Evolutionary conservation across 2,888 invertebrate genomes (phyloP).

Genomic region (Thereva unica): DNA sequence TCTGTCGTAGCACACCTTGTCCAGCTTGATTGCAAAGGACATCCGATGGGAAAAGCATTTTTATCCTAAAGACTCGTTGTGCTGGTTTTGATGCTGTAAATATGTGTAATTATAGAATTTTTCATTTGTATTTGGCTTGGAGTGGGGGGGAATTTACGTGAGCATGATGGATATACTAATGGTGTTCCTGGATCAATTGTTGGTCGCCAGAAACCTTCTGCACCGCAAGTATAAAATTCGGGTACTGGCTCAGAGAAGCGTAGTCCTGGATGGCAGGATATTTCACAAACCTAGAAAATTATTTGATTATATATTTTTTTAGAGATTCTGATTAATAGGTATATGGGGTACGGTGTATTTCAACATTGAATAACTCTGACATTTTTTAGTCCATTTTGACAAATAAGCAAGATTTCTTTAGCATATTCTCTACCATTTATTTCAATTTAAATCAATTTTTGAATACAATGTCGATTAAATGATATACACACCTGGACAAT

Average conservation of each 20-base stretch:
- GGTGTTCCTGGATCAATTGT: constrained; percentile 78
- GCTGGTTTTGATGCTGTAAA: constrained; percentile 78
- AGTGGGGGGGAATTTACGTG: constrained; percentile 63
- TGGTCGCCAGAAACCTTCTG: constrained; percentile 97
- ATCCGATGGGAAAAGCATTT: constrained; percentile 95
- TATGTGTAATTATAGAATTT: background rate
- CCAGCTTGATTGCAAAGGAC: constrained; percentile 95
- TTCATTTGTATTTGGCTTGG: background rate
- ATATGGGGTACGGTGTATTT: background rate
- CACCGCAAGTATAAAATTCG: constrained; percentile 96
- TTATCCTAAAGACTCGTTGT: constrained; percentile 91
- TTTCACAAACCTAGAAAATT: constrained; percentile 75
- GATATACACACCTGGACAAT: too few relatives aligned
- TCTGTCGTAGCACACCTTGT: constrained; percentile 86
- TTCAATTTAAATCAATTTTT: too few relatives aligned
- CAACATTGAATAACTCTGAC: too few relatives aligned
- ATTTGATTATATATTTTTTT: too few relatives aligned
- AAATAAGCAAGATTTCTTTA: too few relatives aligned
- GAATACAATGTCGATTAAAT: too few relatives aligned
- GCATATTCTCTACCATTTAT: too few relatives aligned
- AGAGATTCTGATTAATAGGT: background rate
- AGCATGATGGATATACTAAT: constrained; percentile 88
- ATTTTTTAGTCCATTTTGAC: too few relatives aligned
- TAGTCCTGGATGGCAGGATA: constrained; percentile 81
- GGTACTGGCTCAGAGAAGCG: constrained; percentile 93